Base-by-base conservation (phyloP, 2,888 invertebrate species). In the Oxycera nigricornis region DNA sequence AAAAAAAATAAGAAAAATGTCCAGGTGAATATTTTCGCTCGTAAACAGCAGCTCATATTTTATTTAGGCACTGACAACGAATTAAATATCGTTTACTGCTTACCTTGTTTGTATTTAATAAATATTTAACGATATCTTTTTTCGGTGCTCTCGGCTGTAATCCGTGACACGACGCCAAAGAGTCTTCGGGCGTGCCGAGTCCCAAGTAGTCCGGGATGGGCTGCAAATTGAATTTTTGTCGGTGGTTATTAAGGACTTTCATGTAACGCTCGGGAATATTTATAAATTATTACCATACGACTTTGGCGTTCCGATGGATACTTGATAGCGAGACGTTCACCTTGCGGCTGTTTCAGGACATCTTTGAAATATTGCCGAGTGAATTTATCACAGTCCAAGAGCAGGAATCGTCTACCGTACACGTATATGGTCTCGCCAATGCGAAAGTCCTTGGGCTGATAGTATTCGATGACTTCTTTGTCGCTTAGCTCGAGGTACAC, bases 371-470 rank as follows among this genome's bases (percentile, higher is more conserved):
- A 95, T 77, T 88, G 89, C 78, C 94, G 89, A 0, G 95, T 95
- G 84, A 93, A 94, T 20, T 86, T 83, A 81, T 95, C 95, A 81
- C 94, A 94, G 82, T 95, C 92, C 78, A 90, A 91, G 2, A 96
- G 84, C 7, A 94, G 86, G 84, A 95, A 92, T 79, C 89, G 86
- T 28, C 92, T 87, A 0, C 91, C 92, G 57, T 91, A 88, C 35
- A 93, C 87, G 80, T 88, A 91, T 52, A 93, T 85, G 0, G 91
- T 92, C 77, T 90, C 88, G 0, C 95, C 95, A 1, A 95, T 87
- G 79, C 89, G 83, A 57, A 96, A 90, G 84, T 96, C 94, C 81
- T 87, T 88, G 0, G 95, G 93, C 41, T 90, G 88, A 83, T 94
- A 94, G 83, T 91, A 95, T 82, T 93, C 91, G 0, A 89, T 89